These are phyloP conservation scores for Campoletis raptor DNA, from an alignment of 2,888 invertebrate species.

Conservation along the genomic window DNA sequence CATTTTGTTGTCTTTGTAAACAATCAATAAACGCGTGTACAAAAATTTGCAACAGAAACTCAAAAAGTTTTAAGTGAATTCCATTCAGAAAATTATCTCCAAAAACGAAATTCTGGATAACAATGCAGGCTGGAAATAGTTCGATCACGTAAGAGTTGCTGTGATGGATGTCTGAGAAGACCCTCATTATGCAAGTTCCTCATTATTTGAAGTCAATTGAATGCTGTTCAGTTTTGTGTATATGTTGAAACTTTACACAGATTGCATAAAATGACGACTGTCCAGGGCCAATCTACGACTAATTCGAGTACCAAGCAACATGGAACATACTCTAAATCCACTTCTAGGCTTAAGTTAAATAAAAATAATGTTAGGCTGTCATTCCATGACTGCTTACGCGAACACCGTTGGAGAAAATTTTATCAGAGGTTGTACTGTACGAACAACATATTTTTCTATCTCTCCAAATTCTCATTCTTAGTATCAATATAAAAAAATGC, in stretches of 20 bases:
- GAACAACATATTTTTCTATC: slow-evolving; percentile 30
- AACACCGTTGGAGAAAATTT: background rate
- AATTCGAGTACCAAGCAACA: background rate
- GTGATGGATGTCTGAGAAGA: no score
- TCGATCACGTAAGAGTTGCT: background rate
- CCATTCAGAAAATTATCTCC: no score
- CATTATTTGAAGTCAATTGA: no score
- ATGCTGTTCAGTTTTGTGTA: background rate
- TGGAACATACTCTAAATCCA: background rate
- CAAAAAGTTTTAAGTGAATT: no score
- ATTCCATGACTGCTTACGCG: background rate
- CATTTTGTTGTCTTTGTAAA: no score
- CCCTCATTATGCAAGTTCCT: no score
- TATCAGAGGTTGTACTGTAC: background rate
- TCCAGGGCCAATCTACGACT: background rate
- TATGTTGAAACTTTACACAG: background rate
- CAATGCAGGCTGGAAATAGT: background rate
- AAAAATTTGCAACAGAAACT: no score
- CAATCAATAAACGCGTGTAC: no score
- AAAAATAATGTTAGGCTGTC: background rate
- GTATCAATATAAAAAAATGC: slow-evolving; percentile 2
- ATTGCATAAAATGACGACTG: background rate
- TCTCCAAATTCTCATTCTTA: slow-evolving; percentile 32
- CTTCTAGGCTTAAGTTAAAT: background rate
- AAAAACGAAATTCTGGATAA: no score